These are phyloP conservation scores for Hydra vulgaris DNA, from an alignment of 30 jellyfish, hydroid and myxozoan genomes.

Conservation along the genomic window DNA sequence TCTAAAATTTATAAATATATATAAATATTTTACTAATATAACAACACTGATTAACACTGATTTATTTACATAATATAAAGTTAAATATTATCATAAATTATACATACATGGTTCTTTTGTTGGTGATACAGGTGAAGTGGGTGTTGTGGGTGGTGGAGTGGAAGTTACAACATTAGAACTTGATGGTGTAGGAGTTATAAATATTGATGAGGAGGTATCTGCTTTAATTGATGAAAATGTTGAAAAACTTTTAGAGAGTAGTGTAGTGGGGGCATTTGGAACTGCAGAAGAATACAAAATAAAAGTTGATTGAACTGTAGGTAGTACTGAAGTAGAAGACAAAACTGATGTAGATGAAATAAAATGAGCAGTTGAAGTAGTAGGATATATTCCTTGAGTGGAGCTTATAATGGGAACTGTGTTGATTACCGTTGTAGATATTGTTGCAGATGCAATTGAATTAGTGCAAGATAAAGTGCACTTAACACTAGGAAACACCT, in stretches of 20 bases:
- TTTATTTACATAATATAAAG: too few relatives aligned
- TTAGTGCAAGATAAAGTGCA: conserved; percentile 3
- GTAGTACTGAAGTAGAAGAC: background rate
- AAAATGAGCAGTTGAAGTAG: background rate
- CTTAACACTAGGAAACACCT: background rate
- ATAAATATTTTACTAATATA: background rate
- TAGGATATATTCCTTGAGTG: background rate
- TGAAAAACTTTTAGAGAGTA: conserved; percentile 12
- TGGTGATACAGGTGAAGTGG: background rate
- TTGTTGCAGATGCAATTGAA: background rate
- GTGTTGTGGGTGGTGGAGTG: conserved; percentile 13
- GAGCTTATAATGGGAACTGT: background rate
- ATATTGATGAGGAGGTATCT: background rate
- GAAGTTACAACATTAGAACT: background rate
- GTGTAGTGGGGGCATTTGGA: background rate
- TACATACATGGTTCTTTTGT: background rate
- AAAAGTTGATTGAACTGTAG: background rate
- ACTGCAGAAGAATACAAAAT: background rate
- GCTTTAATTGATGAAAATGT: conserved; percentile 23
- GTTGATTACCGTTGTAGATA: conserved; percentile 4
- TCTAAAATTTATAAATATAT: background rate
- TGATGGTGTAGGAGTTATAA: conserved; percentile 18
- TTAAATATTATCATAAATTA: too few relatives aligned
- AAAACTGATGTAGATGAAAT: conserved; percentile 2
- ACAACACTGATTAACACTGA: too few relatives aligned